Conservation (phyloP, 2,797 vertebrate species). For the Hydrolagus colliei region DNA sequence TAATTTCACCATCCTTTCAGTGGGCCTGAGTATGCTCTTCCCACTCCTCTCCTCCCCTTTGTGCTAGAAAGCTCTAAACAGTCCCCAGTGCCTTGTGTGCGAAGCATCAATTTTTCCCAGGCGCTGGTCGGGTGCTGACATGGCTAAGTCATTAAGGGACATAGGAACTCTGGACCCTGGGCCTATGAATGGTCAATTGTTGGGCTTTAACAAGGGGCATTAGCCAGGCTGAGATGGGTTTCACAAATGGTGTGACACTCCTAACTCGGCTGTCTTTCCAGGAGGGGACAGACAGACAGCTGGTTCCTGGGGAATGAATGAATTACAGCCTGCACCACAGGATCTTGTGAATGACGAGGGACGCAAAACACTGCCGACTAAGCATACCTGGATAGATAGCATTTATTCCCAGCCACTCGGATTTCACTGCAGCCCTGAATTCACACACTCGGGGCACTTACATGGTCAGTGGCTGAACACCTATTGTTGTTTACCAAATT, state of each 20-base stretch:
- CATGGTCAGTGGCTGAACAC: no score
- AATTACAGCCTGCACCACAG: slow-evolving; percentile 40
- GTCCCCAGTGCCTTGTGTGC: no score
- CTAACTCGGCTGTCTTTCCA: slow-evolving; percentile 8
- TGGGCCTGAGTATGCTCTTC: background rate
- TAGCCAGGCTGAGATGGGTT: slow-evolving; percentile 27
- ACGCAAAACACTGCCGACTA: slow-evolving; percentile 43
- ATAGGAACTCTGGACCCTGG: background rate
- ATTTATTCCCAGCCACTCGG: slow-evolving; percentile 50
- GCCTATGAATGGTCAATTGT: background rate
- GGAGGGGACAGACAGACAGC: slow-evolving; percentile 41
- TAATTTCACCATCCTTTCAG: background rate
- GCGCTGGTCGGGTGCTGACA: slow-evolving; percentile 9
- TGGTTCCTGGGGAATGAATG: slow-evolving; percentile 46
- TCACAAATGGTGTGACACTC: slow-evolving; percentile 22
- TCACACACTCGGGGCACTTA: background rate
- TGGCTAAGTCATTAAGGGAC: slow-evolving; percentile 29
- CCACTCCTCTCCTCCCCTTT: background rate
- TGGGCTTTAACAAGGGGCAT: background rate
- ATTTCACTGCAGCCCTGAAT: slow-evolving; percentile 39
- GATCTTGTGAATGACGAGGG: slow-evolving; percentile 38
- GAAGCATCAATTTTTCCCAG: background rate
- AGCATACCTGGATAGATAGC: slow-evolving; percentile 54
- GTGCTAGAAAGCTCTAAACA: background rate
- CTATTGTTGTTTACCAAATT: background rate